phyloP scores from a whole-genome alignment of 1,140 invertebrate genomes.

The Lutraria rhynchaena region DNA sequence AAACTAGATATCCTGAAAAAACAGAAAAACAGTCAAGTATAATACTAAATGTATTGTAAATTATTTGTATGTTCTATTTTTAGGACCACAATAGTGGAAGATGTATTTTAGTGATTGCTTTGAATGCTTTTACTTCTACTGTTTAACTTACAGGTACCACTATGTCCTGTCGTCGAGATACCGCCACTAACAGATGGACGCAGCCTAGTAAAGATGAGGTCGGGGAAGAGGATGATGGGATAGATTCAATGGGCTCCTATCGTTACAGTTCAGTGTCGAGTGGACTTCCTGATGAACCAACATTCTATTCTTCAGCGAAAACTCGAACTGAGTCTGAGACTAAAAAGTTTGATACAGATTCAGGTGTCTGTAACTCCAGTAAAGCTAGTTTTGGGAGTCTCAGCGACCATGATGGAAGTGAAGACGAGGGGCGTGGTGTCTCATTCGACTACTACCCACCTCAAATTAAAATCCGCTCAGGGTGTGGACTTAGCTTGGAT shows the following conservation, averaged over 20 bases:
- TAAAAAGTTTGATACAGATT: slow-evolving; percentile 58
- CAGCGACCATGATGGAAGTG: slow-evolving; percentile 63
- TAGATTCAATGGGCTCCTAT: not conserved
- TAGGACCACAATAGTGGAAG: too few relatives aligned
- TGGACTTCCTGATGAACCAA: not conserved
- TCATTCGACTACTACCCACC: slow-evolving; percentile 66
- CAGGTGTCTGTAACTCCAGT: slow-evolving; percentile 68
- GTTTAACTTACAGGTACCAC: slow-evolving; percentile 27
- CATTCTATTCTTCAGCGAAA: slow-evolving; percentile 14
- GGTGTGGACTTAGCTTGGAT: slow-evolving; percentile 57
- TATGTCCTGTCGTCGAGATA: slow-evolving; percentile 40
- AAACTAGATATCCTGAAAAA: too few relatives aligned
- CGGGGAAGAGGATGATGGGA: slow-evolving; percentile 61
- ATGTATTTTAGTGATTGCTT: too few relatives aligned
- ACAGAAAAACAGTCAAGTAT: too few relatives aligned
- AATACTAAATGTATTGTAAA: too few relatives aligned
- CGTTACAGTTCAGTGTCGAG: too few relatives aligned
- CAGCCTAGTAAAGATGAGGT: slow-evolving; percentile 26
- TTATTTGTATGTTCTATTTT: not conserved
- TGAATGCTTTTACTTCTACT: not conserved
- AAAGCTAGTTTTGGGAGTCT: slow-evolving; percentile 65
- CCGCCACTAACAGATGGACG: slow-evolving; percentile 5
- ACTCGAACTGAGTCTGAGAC: slow-evolving; percentile 18
- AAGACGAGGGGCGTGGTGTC: slow-evolving; percentile 63
- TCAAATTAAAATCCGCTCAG: slow-evolving; percentile 45